These are phyloP conservation scores for Entomobrya proxima DNA, from an alignment of 2,888 invertebrate genomes.

Conservation along the genomic window DNA sequence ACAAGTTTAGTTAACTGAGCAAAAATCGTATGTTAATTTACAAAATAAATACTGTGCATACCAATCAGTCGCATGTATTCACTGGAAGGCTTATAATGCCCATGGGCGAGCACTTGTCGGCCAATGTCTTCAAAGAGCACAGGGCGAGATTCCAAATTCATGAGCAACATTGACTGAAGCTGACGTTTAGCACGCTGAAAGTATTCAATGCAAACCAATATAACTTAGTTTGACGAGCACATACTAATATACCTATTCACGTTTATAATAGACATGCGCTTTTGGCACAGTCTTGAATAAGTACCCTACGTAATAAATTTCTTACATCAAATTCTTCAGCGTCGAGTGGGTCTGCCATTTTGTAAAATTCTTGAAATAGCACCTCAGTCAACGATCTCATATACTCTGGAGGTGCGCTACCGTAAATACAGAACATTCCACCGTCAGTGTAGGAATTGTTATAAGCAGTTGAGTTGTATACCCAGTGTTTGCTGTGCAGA, in stretches of 20 bases:
- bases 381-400: conserved; percentile 91
- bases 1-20: no score
- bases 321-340: conserved; percentile 85
- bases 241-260: no score
- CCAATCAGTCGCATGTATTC: conserved; percentile 96
- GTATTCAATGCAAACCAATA: no score
- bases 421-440: conserved; percentile 97
- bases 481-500: conserved; percentile 94
- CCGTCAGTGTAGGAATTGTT: conserved; percentile 97
- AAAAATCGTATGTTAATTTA: not conserved
- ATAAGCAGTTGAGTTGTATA: conserved; percentile 98
- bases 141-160: conserved; percentile 98
- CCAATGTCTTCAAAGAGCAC: conserved; percentile 99
- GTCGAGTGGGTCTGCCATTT: conserved; percentile 87
- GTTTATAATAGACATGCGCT: no score
- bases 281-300: not conserved
- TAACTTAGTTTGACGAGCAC: no score
- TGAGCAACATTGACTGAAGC: conserved; percentile 97
- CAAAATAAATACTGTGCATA: conserved; percentile 77
- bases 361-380: conserved; percentile 88
- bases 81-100: conserved; percentile 90
- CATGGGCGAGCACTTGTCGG: conserved; percentile 96
- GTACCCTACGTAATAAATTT: no score
- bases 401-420: conserved; percentile 93
- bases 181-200: conserved; percentile 94